Evolutionary conservation across 2,113 vertebrate species (phyloP).

Genomic region (Galeopterus variegatus): DNA sequence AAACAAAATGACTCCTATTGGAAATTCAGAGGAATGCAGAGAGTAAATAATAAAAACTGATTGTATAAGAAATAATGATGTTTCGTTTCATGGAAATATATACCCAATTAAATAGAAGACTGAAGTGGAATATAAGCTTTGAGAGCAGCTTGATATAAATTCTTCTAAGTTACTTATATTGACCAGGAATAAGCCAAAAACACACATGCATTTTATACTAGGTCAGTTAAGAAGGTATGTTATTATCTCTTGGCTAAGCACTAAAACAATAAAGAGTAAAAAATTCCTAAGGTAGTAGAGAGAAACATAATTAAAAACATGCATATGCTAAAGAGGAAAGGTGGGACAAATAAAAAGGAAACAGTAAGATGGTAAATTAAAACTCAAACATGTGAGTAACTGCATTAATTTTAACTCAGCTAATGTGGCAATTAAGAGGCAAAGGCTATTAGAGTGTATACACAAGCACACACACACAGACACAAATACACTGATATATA

Average conservation of each 20-base stretch:
- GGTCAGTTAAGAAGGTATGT: neutral
- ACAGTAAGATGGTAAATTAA: neutral
- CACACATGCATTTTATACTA: neutral
- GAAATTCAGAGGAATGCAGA: neutral
- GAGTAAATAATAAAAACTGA: constrained; percentile 1
- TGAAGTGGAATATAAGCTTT: neutral
- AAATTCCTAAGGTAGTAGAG: neutral
- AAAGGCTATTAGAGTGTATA: neutral
- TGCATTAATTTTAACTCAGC: neutral
- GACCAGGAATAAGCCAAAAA: neutral
- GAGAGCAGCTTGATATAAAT: neutral
- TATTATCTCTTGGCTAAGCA: neutral
- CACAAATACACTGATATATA: neutral
- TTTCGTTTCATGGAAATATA: constrained; percentile 12
- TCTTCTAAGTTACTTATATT: neutral
- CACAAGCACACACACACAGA: neutral
- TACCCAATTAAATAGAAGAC: neutral
- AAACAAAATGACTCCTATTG: neutral
- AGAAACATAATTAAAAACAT: neutral
- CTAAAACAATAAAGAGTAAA: neutral
- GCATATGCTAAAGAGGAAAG: neutral
- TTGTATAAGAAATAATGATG: neutral
- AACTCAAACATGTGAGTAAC: neutral
- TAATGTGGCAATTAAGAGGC: neutral
- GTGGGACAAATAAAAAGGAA: neutral